phyloP scores from a whole-genome alignment of 2,113 vertebrate species.

The Lagopus muta region DNA sequence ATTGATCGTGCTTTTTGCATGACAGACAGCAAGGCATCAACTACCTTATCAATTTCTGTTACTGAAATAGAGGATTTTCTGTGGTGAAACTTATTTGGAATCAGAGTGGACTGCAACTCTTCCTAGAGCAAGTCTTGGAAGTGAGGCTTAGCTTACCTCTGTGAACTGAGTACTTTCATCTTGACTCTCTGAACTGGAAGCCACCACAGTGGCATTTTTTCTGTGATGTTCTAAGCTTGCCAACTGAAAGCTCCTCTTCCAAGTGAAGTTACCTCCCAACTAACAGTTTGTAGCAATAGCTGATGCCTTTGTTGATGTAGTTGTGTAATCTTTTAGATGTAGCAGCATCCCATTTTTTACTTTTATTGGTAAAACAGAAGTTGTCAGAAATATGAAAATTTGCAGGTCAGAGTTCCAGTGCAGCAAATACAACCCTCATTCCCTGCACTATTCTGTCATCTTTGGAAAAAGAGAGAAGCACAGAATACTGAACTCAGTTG shows the following conservation, averaged over 20 bases:
- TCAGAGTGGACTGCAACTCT: background rate
- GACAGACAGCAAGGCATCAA: background rate
- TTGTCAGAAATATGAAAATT: background rate
- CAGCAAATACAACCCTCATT: background rate
- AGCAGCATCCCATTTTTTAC: background rate
- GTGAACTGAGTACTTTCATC: background rate
- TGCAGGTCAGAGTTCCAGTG: background rate
- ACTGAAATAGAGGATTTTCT: background rate
- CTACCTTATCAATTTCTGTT: background rate
- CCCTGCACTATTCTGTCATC: background rate
- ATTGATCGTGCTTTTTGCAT: background rate
- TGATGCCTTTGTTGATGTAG: background rate
- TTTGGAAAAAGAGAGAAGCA: background rate
- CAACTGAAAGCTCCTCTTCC: conserved; percentile 4
- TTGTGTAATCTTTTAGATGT: background rate
- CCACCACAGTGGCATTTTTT: background rate
- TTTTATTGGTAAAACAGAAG: background rate
- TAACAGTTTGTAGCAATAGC: background rate
- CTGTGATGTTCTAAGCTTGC: background rate
- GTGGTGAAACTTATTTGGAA: background rate
- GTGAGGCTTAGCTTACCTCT: background rate
- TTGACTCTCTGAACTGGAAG: background rate
- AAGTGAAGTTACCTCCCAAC: background rate
- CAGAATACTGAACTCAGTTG: background rate
- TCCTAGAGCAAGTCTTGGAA: background rate